Conservation (phyloP, 2,113 vertebrate genomes). For the Hypanus sabinus region DNA sequence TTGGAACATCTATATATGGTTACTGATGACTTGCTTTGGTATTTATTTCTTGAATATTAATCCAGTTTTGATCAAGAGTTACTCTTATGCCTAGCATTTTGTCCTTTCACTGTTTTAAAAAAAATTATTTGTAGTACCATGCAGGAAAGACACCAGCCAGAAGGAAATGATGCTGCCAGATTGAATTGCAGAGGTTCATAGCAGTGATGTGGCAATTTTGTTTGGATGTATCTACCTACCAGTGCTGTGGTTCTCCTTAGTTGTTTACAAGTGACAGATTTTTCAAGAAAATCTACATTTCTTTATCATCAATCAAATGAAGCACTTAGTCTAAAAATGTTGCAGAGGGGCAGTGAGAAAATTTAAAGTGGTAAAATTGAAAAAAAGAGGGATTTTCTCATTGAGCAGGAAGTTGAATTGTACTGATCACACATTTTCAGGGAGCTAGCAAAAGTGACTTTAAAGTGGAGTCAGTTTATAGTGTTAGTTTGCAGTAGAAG, state of each 20-base stretch:
- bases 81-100: neutral
- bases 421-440: neutral
- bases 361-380: neutral
- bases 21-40: neutral
- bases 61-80: neutral
- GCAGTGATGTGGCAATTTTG: neutral
- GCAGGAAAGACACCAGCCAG: neutral
- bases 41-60: neutral
- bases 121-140: neutral
- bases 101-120: neutral
- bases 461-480: neutral
- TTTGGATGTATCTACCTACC: neutral
- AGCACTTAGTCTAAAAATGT: neutral
- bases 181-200: neutral
- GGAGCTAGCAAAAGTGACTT: neutral
- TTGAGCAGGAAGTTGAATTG: neutral
- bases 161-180: neutral
- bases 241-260: neutral
- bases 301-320: neutral
- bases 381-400: neutral
- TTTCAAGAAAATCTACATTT: neutral
- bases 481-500: conserved; percentile 2
- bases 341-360: neutral
- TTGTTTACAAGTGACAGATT: neutral
- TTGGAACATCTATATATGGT: neutral